A percentile compares a stretch with the other conserved stretches of the same genome.
These are phyloP conservation scores for Pelochelys cantorii DNA, from an alignment of 2,797 vertebrate genomes.

Conservation along the genomic window DNA sequence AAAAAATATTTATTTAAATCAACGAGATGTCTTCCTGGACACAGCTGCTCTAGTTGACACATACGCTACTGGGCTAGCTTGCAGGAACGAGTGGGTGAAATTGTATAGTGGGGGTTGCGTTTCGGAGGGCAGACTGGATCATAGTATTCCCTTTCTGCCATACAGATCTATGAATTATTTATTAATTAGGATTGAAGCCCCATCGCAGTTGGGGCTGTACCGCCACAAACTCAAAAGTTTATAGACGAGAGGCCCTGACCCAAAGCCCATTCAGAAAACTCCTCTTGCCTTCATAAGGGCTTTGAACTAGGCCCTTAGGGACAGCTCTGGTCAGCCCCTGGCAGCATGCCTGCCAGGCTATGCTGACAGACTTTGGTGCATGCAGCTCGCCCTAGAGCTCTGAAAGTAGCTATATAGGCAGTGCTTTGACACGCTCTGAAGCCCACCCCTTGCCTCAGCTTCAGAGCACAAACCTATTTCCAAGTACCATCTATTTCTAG, in stretches of 20 bases:
- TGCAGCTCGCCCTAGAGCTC: background rate
- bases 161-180: background rate
- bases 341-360: background rate
- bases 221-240: background rate
- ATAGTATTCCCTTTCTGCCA: background rate
- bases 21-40: background rate
- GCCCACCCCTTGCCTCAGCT: background rate
- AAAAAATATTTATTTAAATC: background rate
- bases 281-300: background rate
- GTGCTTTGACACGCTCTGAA: too few species aligned
- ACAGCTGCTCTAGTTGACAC: background rate
- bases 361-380: background rate
- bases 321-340: rapidly evolving
- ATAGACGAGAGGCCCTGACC: background rate
- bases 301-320: background rate
- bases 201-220: background rate
- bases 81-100: background rate
- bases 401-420: background rate
- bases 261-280: background rate
- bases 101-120: background rate
- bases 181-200: background rate
- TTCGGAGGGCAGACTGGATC: background rate
- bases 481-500: background rate
- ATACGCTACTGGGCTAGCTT: background rate
- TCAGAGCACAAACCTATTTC: background rate